Percentiles rank a stretch among this genome's conserved stretches.
phyloP scores from a whole-genome alignment of 2,113 vertebrate genomes.

The Theristicus caerulescens region DNA sequence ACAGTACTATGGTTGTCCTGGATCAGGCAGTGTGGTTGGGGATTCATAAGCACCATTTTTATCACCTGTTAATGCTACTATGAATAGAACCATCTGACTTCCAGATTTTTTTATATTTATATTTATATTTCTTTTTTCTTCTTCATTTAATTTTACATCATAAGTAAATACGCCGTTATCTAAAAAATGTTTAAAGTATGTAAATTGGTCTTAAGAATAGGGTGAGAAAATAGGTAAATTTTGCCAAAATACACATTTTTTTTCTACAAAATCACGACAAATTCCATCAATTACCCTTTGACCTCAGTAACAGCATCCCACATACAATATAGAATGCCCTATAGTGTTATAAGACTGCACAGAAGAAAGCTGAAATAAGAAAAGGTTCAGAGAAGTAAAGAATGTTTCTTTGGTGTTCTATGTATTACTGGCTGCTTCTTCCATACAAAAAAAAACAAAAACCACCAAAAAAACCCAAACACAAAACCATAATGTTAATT shows the following conservation, averaged over 20 bases:
- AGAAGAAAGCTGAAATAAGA: not conserved
- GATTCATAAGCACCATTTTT: not conserved
- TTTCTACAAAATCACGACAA: not conserved
- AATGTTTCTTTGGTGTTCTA: not conserved
- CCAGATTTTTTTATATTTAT: not conserved
- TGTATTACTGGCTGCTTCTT: not conserved
- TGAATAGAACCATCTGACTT: not conserved
- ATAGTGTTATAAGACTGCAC: not conserved
- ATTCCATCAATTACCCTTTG: not conserved
- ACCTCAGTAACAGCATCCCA: not conserved
- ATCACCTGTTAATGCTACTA: not conserved
- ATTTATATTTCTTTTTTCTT: not conserved
- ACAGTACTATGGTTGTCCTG: not conserved
- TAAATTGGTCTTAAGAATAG: not conserved
- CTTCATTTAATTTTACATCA: not conserved
- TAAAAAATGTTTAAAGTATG: not conserved
- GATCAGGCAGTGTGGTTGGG: rapidly evolving
- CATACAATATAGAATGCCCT: not conserved
- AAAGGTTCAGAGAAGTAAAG: not conserved
- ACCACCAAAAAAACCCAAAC: not conserved
- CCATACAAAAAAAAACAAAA: not conserved
- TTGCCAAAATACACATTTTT: not conserved
- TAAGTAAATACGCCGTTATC: not conserved
- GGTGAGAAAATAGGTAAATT: not conserved
- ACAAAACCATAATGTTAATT: not conserved